Base-by-base conservation (phyloP, 2,113 vertebrate species). In the Atractosteus spatula region DNA sequence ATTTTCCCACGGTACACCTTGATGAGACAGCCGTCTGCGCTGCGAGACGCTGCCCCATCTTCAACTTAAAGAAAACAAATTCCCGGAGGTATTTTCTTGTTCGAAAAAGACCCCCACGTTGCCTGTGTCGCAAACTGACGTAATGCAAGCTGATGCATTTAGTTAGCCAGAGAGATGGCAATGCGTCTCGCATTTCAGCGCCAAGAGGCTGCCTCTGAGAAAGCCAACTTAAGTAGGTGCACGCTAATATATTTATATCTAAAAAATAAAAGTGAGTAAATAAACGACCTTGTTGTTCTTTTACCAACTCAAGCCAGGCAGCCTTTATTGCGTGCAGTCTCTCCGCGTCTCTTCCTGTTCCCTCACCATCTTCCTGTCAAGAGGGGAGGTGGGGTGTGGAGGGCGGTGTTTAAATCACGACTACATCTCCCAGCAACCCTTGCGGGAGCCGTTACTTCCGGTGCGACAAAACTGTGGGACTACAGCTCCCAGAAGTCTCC, bases 371-470 rank as follows among this genome's bases (percentile, higher is more conserved):
- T 76, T 76, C 75, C 75, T 78, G 68, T 78, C 41, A 45, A 66
- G 73, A 45, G 76, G 84, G 83, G 29, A 29, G 29, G 29, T 12
- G 56, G 47, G 47, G 47, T 7, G 47, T 7, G 86, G 86, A 8
- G 44, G 61, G 61, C 44, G 73, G 70, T 29, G 61, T 66, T 17
- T 47, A 45, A 14, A 41, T n/a, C 10, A 54, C 0, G 67, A 73
- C 42, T 79, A 67, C 70, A 80, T 29, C 5, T 82, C 78, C 80
- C 79, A 79, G 44, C 70, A 78, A 79, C 73, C 79, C 55, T 51
- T 51, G 14, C 47, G 41, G 55, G 7, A 61, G 41, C 3, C 2
- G 14, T 43, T 42, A 62, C 62, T 71, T 62, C 59, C 56, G 51
- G 67, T 61, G 17, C 55, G 62, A 54, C 29, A 7, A 51, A 44